Base-by-base conservation (phyloP, 2,888 invertebrate species). In the Hyppa rectilinea region DNA sequence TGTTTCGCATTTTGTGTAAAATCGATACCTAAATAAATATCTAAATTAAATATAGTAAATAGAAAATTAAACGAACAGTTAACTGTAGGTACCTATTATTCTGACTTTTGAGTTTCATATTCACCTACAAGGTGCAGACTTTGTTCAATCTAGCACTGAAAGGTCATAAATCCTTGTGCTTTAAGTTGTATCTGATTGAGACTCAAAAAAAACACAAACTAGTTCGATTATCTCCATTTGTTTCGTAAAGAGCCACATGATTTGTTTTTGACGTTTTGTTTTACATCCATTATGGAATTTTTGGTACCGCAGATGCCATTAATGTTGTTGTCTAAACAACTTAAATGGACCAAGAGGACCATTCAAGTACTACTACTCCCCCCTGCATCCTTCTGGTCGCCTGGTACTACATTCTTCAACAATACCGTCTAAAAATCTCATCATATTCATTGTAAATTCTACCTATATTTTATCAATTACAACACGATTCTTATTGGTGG, bases 1-100 rank as follows among this genome's bases (percentile, higher is more conserved):
- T 85, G 85, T 86, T 85, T 85, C 75, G 80, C 80, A 84, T 80
- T 81, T 80, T 71, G 60, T 71, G 73, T 82, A 81, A 76, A 65
- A 56, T 47, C 49, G 81, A 71, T 45, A 34, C 75, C 81, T 81
- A 78, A 86, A 86, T 82, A 78, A 83, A 86, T 82, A 81, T 77
- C 53, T 72, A 71, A 56, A 47, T 56, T 69, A 75, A 59, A 31
- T 56, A 69, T 14, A 47, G 45, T 56, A 43, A 63, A 40, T 47
- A 69, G 1, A 52, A 47, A 49, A 60, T 47, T 12, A 36, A 17
- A 72, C 29, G 40, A 40, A 14, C 29, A 36, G 29, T 62, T 14
- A 4, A 31, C 12, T 12, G 12, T 52, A 29, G 17, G 12, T 52
- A 29, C 2, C 4, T 20, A 34, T 5, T 20, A 26, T 29, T 36